phyloP scores from a whole-genome alignment of 1,140 invertebrate genomes.

The Zophobas atratus region DNA sequence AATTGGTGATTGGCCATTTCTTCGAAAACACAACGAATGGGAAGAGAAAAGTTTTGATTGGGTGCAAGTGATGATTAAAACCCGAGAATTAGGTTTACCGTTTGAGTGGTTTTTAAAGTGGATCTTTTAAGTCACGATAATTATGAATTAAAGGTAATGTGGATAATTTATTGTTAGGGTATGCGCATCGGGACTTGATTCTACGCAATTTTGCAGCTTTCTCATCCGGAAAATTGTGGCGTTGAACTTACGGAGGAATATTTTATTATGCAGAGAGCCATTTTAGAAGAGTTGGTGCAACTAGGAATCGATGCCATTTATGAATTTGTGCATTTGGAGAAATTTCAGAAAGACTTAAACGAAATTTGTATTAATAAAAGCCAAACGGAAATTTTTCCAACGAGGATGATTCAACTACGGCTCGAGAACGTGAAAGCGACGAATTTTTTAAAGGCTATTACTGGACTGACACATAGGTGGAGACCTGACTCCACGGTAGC shows the following conservation, averaged over 20 bases:
- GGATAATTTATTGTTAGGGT: background rate
- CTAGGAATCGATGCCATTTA: background rate
- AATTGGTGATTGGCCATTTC: constrained; percentile 84
- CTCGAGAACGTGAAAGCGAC: background rate
- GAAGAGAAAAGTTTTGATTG: constrained; percentile 75
- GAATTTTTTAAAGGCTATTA: constrained; percentile 6
- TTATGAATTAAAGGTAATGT: constrained; percentile 6
- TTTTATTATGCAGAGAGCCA: background rate
- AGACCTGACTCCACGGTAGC: constrained; percentile 5
- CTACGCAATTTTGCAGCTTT: background rate
- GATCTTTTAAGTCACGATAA: background rate
- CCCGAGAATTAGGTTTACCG: constrained; percentile 73
- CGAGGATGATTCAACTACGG: too few relatives aligned
- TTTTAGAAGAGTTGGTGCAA: background rate
- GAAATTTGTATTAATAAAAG: background rate
- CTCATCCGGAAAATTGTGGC: background rate
- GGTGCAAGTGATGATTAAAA: constrained; percentile 76
- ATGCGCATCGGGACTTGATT: background rate
- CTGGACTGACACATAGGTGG: constrained; percentile 3
- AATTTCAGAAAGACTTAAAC: constrained; percentile 4
- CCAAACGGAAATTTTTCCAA: background rate
- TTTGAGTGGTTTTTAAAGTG: constrained; percentile 64
- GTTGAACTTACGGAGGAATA: background rate
- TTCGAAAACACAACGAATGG: constrained; percentile 75
- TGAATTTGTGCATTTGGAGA: background rate